Evolutionary conservation across 1,140 invertebrate genomes (phyloP).

Genomic region (Venturia canescens): DNA sequence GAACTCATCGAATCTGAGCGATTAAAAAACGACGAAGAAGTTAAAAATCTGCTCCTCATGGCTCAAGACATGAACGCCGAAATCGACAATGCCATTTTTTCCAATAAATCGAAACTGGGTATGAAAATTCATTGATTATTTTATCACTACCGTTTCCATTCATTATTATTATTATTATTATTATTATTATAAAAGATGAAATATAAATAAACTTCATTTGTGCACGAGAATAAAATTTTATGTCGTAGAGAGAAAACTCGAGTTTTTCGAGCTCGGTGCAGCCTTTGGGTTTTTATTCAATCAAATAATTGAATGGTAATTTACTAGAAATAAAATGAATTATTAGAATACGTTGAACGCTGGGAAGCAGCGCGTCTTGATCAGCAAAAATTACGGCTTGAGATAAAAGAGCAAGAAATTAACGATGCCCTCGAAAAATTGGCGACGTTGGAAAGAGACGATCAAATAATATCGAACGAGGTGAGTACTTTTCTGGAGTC

Average conservation of each 20-base stretch:
- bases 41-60: constrained; percentile 34
- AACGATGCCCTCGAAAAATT: constrained; percentile 52
- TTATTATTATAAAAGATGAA: too few species aligned
- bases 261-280: too few species aligned
- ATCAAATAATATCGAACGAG: constrained; percentile 59
- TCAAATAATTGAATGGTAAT: neutral
- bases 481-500: constrained; percentile 51
- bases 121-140: neutral
- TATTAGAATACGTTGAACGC: constrained; percentile 52
- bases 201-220: too few species aligned
- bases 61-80: constrained; percentile 44
- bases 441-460: constrained; percentile 47
- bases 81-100: constrained; percentile 52
- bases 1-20: constrained; percentile 55
- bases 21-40: constrained; percentile 41
- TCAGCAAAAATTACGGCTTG: constrained; percentile 55
- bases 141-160: too few species aligned
- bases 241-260: too few species aligned
- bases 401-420: constrained; percentile 52
- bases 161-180: too few species aligned
- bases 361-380: constrained; percentile 63
- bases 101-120: constrained; percentile 54
- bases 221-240: too few species aligned
- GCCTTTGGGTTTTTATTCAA: neutral
- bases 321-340: constrained; percentile 14